Conservation (phyloP, 2,888 invertebrate genomes). For the Pterobdella sp. region DNA sequence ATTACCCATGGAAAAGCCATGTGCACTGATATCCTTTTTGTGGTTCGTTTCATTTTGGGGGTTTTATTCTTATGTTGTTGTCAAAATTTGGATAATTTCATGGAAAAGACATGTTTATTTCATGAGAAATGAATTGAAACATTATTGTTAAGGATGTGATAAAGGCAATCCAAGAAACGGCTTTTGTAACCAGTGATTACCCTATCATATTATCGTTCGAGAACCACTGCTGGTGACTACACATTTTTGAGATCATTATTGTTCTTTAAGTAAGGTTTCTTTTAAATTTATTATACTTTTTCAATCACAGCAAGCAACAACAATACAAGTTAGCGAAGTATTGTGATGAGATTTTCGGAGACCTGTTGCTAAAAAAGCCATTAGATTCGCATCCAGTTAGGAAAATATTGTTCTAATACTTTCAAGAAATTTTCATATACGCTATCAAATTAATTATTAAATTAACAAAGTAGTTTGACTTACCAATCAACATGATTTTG, state of each 20-base stretch:
- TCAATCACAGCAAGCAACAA: conserved; percentile 62
- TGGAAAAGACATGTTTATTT: background rate
- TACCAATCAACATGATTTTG: no score
- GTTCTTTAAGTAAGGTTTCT: conserved; percentile 10
- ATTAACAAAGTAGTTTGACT: background rate
- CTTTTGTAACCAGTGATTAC: conserved; percentile 93
- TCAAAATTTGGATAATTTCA: background rate
- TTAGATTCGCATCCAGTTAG: conserved; percentile 59
- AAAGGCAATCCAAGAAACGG: conserved; percentile 90
- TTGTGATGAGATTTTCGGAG: conserved; percentile 93
- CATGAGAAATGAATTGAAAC: background rate
- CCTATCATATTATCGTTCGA: conserved; percentile 96
- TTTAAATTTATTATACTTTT: background rate
- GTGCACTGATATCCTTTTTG: conserved; percentile 98
- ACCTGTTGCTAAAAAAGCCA: conserved; percentile 78
- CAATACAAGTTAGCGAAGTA: conserved; percentile 97
- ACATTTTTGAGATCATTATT: background rate
- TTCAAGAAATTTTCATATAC: background rate
- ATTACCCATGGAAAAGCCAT: conserved; percentile 99
- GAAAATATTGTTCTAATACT: background rate
- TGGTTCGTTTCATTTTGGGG: conserved; percentile 55
- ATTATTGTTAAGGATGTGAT: conserved; percentile 68
- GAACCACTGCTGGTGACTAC: conserved; percentile 79
- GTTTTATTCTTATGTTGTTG: background rate
- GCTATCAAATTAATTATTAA: background rate